phyloP scores from a whole-genome alignment of 2,797 vertebrate genomes.

The Ispidina lecontei region DNA sequence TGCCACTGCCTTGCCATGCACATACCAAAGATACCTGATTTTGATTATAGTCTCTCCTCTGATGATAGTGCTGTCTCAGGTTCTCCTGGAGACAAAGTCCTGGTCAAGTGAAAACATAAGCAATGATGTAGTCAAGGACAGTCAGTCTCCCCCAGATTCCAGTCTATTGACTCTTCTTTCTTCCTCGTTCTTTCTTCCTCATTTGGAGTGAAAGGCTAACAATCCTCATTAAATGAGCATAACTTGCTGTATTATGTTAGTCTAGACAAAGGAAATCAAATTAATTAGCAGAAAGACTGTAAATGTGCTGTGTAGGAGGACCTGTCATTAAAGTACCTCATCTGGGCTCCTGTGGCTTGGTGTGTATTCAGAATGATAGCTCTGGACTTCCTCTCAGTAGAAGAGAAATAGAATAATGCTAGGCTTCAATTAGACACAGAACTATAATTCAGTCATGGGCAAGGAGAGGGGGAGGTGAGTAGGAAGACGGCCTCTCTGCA shows the following conservation, averaged over 20 bases:
- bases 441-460: slow-evolving; percentile 60
- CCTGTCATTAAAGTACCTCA: slow-evolving; percentile 71
- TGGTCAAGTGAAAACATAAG: slow-evolving; percentile 43
- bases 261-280: slow-evolving; percentile 78
- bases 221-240: background rate
- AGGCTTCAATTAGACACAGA: slow-evolving; percentile 70
- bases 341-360: slow-evolving; percentile 76
- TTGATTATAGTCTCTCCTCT: slow-evolving; percentile 46
- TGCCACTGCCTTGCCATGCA: slow-evolving; percentile 33
- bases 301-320: slow-evolving; percentile 75
- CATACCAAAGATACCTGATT: slow-evolving; percentile 38
- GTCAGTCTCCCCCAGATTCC: slow-evolving; percentile 56
- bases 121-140: slow-evolving; percentile 56
- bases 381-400: slow-evolving; percentile 68
- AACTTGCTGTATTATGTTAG: slow-evolving; percentile 57
- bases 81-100: slow-evolving; percentile 34
- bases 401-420: slow-evolving; percentile 69
- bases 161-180: slow-evolving; percentile 38
- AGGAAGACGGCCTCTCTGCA: slow-evolving; percentile 30
- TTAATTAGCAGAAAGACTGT: slow-evolving; percentile 73
- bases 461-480: slow-evolving; percentile 28
- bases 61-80: slow-evolving; percentile 11
- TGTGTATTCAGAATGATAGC: slow-evolving; percentile 64
- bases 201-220: slow-evolving; percentile 45
- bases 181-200: background rate